Percentiles rank a stretch among this genome's conserved stretches.
Conservation (phyloP, 2,113 vertebrate species). For the Platanista minor region DNA sequence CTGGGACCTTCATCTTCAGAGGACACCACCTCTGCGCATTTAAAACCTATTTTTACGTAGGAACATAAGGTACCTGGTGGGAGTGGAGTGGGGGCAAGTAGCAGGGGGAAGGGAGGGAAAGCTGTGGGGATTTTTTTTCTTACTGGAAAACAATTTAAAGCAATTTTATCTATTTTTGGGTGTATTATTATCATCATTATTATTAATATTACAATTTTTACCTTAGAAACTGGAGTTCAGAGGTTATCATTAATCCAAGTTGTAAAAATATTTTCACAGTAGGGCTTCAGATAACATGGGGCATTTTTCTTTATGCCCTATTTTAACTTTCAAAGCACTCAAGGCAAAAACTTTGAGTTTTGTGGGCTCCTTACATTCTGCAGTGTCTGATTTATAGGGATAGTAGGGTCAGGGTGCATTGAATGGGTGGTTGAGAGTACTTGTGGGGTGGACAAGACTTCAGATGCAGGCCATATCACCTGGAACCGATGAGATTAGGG, state of each 20-base stretch:
- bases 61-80: neutral
- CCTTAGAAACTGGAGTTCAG: neutral
- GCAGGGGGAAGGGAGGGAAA: neutral
- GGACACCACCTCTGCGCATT: neutral
- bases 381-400: neutral
- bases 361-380: neutral
- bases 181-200: neutral
- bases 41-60: neutral
- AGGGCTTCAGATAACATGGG: neutral
- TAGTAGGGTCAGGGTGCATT: neutral
- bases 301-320: neutral
- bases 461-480: neutral
- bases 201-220: neutral
- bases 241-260: neutral
- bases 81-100: neutral
- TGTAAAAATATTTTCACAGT: neutral
- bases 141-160: constrained; percentile 24
- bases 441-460: neutral
- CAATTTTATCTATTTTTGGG: neutral
- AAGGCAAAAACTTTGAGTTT: neutral
- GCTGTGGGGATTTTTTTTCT: neutral
- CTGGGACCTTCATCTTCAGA: neutral
- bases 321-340: neutral
- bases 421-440: neutral
- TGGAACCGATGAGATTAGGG: neutral